A percentile compares a stretch with the other conserved stretches of the same genome.
Evolutionary conservation across 1,140 invertebrate species (phyloP).

Genomic region (Hylaeus volcanicus): DNA sequence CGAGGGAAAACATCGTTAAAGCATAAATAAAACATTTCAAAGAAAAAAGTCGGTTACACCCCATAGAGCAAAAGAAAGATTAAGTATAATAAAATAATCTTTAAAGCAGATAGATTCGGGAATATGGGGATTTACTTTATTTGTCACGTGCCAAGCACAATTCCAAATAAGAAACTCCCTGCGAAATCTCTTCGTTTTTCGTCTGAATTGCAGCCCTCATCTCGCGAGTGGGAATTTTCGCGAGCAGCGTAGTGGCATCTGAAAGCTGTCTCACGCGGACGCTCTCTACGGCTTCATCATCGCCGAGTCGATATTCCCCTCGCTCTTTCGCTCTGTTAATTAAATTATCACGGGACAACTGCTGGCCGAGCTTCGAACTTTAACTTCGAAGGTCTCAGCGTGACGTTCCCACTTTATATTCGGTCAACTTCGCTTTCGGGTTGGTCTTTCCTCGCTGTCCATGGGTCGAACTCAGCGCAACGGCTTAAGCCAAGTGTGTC

Average conservation of each 20-base stretch:
- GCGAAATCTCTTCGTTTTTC: too few species aligned
- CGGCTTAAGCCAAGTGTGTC: neutral
- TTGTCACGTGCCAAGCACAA: too few species aligned
- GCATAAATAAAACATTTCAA: too few species aligned
- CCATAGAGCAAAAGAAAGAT: too few species aligned
- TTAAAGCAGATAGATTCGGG: too few species aligned
- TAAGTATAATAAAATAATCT: too few species aligned
- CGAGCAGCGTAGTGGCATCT: too few species aligned
- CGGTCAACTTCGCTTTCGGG: conserved; percentile 9
- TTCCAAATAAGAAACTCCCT: too few species aligned
- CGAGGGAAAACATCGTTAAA: too few species aligned
- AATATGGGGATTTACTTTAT: too few species aligned
- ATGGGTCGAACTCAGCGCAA: neutral
- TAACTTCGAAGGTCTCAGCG: conserved; percentile 22
- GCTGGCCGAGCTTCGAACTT: conserved; percentile 51
- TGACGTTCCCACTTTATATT: conserved; percentile 37
- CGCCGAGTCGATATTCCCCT: conserved; percentile 54
- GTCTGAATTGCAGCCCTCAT: neutral
- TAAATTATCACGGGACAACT: conserved; percentile 59
- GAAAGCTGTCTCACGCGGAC: conserved; percentile 29
- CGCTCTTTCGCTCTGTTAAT: conserved; percentile 61
- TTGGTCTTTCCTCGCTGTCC: conserved; percentile 14
- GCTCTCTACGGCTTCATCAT: conserved; percentile 67
- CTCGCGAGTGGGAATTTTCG: neutral
- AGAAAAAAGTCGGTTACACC: too few species aligned